Conservation (phyloP, 1,140 invertebrate species). For the Phthorimaea operculella region DNA sequence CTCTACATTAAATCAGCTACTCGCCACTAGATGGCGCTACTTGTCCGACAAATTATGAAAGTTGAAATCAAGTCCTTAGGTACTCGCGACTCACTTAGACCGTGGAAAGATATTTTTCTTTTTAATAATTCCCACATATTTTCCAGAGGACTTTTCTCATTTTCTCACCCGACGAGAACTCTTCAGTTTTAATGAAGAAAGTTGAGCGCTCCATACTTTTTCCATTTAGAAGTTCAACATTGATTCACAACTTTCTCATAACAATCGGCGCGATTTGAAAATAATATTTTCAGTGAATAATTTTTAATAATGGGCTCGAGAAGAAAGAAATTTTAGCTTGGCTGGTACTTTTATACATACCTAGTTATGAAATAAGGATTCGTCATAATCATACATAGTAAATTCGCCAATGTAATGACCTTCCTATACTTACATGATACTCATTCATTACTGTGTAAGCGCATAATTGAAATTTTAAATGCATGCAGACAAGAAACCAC, state of each 20-base stretch:
- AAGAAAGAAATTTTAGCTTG: no score
- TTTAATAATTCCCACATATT: constrained; percentile 16
- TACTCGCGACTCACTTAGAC: not conserved
- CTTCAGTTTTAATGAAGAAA: constrained; percentile 51
- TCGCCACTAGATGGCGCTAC: constrained; percentile 45
- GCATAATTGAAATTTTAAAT: no score
- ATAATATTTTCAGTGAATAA: constrained; percentile 14
- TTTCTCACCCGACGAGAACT: constrained; percentile 30
- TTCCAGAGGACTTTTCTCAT: constrained; percentile 27
- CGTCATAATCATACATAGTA: no score
- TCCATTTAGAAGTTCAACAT: constrained; percentile 50
- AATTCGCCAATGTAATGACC: no score
- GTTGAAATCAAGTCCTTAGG: not conserved
- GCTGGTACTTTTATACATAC: no score
- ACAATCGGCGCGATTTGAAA: constrained; percentile 25
- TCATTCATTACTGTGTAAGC: no score
- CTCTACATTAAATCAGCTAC: constrained; percentile 27
- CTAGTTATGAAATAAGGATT: no score
- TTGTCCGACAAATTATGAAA: constrained; percentile 4
- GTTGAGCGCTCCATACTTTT: constrained; percentile 37
- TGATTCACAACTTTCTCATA: constrained; percentile 33
- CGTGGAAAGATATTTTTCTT: constrained; percentile 3
- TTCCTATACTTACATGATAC: no score
- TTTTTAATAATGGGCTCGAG: constrained; percentile 9
- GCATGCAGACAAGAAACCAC: no score